Conservation (phyloP, 2,888 invertebrate species). For the Athalia cordata region DNA sequence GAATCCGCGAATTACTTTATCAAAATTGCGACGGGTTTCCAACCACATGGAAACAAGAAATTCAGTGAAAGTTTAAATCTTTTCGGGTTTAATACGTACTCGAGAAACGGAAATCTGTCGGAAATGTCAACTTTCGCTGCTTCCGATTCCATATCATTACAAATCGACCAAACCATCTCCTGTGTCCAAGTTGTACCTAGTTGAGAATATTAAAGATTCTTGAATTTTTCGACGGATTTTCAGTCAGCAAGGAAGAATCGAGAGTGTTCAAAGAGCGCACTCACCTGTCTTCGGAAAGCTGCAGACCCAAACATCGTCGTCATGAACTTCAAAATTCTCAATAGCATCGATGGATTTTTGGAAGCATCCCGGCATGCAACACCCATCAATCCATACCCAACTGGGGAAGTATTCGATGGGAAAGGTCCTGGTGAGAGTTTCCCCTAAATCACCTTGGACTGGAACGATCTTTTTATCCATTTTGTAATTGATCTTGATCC, state of each 20-base stretch:
- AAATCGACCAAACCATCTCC: conserved; percentile 84
- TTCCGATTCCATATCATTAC: conserved; percentile 78
- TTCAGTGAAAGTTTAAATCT: neutral
- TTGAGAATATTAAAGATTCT: conserved; percentile 51
- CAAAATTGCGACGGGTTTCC: too few species aligned
- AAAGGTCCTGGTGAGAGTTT: too few species aligned
- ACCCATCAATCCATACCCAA: too few species aligned
- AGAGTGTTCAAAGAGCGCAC: neutral
- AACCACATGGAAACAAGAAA: neutral
- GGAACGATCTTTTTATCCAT: too few species aligned
- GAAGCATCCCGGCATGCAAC: conserved; percentile 64
- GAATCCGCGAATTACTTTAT: too few species aligned
- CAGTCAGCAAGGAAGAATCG: neutral
- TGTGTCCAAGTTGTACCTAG: conserved; percentile 87
- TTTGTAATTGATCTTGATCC: too few species aligned
- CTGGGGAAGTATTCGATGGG: too few species aligned
- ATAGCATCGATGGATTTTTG: conserved; percentile 66
- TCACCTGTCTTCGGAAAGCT: conserved; percentile 76
- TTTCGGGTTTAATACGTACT: neutral
- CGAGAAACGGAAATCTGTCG: conserved; percentile 81
- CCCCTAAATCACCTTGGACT: too few species aligned
- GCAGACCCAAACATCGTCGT: conserved; percentile 74
- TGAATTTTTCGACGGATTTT: neutral
- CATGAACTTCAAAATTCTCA: conserved; percentile 68
- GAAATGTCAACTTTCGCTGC: conserved; percentile 76